Evolutionary conservation across 1,140 invertebrate genomes (phyloP).

Genomic region (Pseudomyrmex dendroicus): DNA sequence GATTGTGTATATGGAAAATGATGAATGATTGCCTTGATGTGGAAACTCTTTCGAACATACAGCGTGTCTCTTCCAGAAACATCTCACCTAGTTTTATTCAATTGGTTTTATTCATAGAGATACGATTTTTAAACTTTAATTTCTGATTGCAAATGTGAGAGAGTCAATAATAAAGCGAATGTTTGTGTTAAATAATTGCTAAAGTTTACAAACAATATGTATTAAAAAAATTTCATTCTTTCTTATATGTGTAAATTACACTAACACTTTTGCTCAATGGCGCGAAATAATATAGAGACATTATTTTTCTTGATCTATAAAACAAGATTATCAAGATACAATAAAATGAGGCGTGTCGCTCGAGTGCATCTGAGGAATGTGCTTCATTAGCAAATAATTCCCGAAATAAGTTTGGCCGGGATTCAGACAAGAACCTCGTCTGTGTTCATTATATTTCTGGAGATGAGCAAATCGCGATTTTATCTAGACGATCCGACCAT

Average conservation of each 20-base stretch:
- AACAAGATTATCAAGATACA: not conserved
- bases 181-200: no score
- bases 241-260: not conserved
- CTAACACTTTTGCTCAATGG: no score
- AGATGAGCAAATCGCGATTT: slow-evolving; percentile 37
- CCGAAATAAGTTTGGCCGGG: slow-evolving; percentile 37
- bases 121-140: not conserved
- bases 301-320: not conserved
- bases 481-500: not conserved
- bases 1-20: not conserved
- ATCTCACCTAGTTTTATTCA: not conserved
- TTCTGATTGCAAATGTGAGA: not conserved
- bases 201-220: not conserved
- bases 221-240: not conserved
- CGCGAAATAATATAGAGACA: not conserved
- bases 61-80: not conserved
- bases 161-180: no score
- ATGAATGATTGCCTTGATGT: not conserved
- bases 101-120: not conserved
- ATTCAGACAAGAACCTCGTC: not conserved
- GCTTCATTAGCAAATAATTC: slow-evolving; percentile 7
- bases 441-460: slow-evolving; percentile 1
- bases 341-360: not conserved
- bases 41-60: not conserved
- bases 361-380: not conserved